Conservation (phyloP, 2,113 vertebrate species). For the Cervus canadensis region DNA sequence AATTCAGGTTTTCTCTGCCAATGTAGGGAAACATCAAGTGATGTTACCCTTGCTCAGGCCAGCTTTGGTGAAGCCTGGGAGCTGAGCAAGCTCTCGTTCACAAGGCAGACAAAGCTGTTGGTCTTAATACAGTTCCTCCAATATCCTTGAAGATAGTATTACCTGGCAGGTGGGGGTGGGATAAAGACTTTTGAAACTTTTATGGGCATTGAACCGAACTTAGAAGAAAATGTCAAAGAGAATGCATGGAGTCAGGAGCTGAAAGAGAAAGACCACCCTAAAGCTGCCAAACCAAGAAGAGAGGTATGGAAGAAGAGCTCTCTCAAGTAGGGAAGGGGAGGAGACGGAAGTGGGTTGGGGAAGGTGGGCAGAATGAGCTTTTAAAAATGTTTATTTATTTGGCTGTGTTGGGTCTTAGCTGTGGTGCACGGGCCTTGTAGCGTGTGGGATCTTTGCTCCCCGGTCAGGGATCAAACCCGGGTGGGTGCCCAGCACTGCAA, state of each 20-base stretch:
- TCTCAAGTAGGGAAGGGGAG: accelerated
- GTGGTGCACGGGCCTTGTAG: neutral
- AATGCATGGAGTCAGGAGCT: neutral
- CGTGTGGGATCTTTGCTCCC: neutral
- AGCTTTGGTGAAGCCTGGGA: neutral
- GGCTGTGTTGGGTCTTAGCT: neutral
- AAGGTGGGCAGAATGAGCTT: neutral
- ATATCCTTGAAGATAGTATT: neutral
- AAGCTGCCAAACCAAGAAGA: neutral
- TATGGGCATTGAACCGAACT: neutral
- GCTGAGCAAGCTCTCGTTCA: neutral
- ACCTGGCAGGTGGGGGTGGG: neutral
- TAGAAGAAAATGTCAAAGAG: neutral
- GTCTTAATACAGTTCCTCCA: neutral
- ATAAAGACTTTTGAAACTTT: neutral
- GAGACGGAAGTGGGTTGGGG: neutral
- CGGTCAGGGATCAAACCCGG: neutral
- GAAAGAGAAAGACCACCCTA: neutral
- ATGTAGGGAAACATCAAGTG: neutral
- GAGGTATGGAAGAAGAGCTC: neutral
- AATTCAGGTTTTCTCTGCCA: neutral
- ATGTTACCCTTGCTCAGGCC: neutral
- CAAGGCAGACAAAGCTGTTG: neutral
- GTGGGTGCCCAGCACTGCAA: neutral
- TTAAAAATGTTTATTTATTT: neutral